Conservation (phyloP, 2,113 vertebrate species). For the Thunnus maccoyii region DNA sequence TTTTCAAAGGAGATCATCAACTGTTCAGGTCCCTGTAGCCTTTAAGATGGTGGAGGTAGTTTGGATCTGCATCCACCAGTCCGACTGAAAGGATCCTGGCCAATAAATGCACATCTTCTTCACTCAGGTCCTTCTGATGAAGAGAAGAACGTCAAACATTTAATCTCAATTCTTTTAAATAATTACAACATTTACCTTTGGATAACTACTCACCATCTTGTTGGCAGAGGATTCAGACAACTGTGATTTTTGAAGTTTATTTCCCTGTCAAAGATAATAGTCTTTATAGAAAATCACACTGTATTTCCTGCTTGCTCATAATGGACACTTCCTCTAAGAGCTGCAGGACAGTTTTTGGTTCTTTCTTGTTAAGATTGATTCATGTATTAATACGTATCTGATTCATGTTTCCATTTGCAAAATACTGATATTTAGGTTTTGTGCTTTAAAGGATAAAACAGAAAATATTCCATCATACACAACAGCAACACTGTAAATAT, state of each 20-base stretch:
- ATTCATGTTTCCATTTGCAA: no score
- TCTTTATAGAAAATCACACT: neutral
- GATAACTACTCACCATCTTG: conserved; percentile 65
- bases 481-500: neutral
- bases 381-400: neutral
- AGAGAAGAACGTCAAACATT: conserved; percentile 5
- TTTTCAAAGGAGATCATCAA: conserved; percentile 40
- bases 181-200: neutral
- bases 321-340: neutral
- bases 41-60: conserved; percentile 85
- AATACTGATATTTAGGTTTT: no score
- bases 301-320: neutral
- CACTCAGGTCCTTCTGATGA: conserved; percentile 76
- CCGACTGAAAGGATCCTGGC: conserved; percentile 82
- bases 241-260: conserved; percentile 47
- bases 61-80: conserved; percentile 85
- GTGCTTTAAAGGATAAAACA: neutral
- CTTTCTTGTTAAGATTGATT: neutral
- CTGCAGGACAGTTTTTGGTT: neutral
- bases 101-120: conserved; percentile 80
- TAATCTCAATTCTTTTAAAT: neutral
- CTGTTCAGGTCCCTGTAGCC: conserved; percentile 78
- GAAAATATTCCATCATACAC: neutral
- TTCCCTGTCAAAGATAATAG: conserved; percentile 55
- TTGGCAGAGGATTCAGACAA: conserved; percentile 43